A percentile compares a stretch with the other conserved stretches of the same genome.
Evolutionary conservation across 2,888 invertebrate species (phyloP).

Genomic region (Chaetogeoica ovagalla): DNA sequence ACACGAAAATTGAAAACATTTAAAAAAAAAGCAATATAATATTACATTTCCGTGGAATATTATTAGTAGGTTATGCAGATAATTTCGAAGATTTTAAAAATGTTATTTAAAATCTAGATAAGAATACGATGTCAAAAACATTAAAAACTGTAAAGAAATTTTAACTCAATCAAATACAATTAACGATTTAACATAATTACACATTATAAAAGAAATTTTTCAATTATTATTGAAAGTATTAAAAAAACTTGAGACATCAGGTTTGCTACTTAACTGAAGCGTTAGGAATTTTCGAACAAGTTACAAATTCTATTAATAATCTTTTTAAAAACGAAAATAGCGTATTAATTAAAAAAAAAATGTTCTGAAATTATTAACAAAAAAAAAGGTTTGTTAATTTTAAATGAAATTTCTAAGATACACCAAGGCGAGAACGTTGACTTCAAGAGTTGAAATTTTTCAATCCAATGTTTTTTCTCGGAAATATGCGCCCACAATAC

Average conservation of each 20-base stretch:
- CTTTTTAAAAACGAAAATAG: background rate
- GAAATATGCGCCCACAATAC: background rate
- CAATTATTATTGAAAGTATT: background rate
- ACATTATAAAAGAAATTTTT: slow-evolving; percentile 9
- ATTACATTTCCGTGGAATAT: too few species aligned
- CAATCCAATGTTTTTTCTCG: background rate
- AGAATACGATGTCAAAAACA: slow-evolving; percentile 2
- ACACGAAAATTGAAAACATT: too few species aligned
- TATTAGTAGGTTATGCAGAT: background rate
- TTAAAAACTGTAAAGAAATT: background rate
- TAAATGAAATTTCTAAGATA: too few species aligned
- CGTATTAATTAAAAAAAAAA: background rate
- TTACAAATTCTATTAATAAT: background rate
- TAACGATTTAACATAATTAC: slow-evolving; percentile 4
- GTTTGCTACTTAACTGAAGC: slow-evolving; percentile 1
- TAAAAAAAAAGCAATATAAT: too few species aligned
- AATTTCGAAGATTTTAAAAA: background rate
- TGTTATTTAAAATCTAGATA: background rate
- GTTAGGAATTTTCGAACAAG: background rate
- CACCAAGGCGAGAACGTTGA: background rate
- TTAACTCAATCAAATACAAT: background rate
- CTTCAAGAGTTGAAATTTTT: background rate
- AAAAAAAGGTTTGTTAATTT: background rate
- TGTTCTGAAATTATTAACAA: slow-evolving; percentile 1
- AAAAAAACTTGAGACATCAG: background rate